Evolutionary conservation across 2,888 invertebrate genomes (phyloP).

Genomic region (Helicoverpa assulta): DNA sequence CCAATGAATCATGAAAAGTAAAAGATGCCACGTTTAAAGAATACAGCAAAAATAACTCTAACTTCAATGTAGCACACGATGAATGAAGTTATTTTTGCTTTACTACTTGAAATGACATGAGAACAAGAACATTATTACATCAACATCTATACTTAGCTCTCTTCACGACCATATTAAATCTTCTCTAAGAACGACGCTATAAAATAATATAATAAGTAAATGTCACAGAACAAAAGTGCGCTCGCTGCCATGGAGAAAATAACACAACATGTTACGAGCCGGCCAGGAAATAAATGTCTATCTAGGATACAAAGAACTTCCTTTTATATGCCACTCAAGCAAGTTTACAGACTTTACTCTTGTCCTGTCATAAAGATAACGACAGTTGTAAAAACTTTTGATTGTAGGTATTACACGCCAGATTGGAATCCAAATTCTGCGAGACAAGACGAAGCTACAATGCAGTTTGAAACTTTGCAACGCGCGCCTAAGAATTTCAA

Average conservation of each 20-base stretch:
- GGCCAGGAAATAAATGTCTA: conserved; percentile 35
- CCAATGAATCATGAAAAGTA: no score
- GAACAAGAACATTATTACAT: background rate
- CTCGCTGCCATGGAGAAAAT: conserved; percentile 12
- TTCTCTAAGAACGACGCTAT: background rate
- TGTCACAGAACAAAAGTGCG: conserved; percentile 9
- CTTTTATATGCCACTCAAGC: conserved; percentile 33
- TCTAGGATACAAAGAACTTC: conserved; percentile 38
- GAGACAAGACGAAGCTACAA: conserved; percentile 28
- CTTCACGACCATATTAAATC: background rate
- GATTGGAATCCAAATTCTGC: conserved; percentile 32
- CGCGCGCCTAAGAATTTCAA: conserved; percentile 7
- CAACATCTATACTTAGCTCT: background rate
- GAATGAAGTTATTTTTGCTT: no score
- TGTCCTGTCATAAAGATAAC: conserved; percentile 44
- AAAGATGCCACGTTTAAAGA: no score
- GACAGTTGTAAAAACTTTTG: conserved; percentile 41
- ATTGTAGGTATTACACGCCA: conserved; percentile 43
- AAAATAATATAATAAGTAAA: conserved; percentile 22
- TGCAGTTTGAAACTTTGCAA: conserved; percentile 32
- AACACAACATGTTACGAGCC: conserved; percentile 30
- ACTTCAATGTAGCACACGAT: no score
- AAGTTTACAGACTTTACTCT: conserved; percentile 31
- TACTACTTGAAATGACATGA: background rate
- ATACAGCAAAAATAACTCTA: no score